These are phyloP conservation scores for Mythimna ferrago DNA, from an alignment of 2,888 invertebrate genomes.

Conservation along the genomic window DNA sequence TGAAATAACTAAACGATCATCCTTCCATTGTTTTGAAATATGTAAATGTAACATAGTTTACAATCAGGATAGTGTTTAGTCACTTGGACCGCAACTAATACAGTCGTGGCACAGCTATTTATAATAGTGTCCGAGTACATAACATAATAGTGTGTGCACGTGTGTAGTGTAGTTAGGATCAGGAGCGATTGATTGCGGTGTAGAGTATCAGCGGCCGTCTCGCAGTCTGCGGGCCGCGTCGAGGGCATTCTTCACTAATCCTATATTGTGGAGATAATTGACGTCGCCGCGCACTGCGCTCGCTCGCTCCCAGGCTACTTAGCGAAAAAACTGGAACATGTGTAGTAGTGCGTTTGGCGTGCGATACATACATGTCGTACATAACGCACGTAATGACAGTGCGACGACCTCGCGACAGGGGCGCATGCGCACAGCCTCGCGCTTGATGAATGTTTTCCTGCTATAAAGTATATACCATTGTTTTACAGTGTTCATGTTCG, in stretches of 20 bases:
- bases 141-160: conserved; percentile 58
- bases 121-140: conserved; percentile 57
- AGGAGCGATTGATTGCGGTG: conserved; percentile 70
- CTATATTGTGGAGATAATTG: conserved; percentile 64
- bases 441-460: conserved; percentile 75
- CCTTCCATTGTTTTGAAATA: conserved; percentile 44
- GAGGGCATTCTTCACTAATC: conserved; percentile 67
- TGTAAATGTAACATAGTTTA: conserved; percentile 35
- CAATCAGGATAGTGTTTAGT: conserved; percentile 46
- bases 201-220: conserved; percentile 70
- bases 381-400: conserved; percentile 60
- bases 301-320: conserved; percentile 43
- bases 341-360: conserved; percentile 67
- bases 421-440: conserved; percentile 66
- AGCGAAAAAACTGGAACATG: conserved; percentile 72
- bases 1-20: conserved; percentile 20
- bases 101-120: conserved; percentile 53
- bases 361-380: conserved; percentile 64
- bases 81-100: conserved; percentile 49
- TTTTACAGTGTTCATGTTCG: conserved; percentile 69
- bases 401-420: conserved; percentile 67
- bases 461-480: conserved; percentile 71
- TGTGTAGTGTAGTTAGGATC: conserved; percentile 65
- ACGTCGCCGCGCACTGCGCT: conserved; percentile 11
- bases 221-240: conserved; percentile 71